Evolutionary conservation across 2,888 invertebrate genomes (phyloP).

Genomic region (Cacoxenus indagator): DNA sequence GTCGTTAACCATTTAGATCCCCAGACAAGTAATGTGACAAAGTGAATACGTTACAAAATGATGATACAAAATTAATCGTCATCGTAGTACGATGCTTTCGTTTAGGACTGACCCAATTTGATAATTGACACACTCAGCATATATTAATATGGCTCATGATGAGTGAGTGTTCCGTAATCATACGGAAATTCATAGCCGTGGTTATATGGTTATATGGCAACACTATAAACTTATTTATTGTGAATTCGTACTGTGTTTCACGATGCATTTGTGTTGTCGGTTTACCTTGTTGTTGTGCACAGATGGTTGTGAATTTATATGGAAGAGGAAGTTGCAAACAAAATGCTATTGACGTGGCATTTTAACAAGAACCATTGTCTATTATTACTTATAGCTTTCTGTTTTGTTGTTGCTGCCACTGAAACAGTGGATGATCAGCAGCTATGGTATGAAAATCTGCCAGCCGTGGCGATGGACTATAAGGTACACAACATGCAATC

Average conservation of each 20-base stretch:
- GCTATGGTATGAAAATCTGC: slow-evolving; percentile 89
- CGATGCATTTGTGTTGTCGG: slow-evolving; percentile 4
- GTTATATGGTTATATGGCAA: background rate
- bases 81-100: no score
- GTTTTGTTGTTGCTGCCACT: slow-evolving; percentile 38
- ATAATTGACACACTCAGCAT: no score
- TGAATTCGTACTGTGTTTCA: no score
- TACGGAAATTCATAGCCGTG: no score
- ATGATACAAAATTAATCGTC: no score
- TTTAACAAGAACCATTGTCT: slow-evolving; percentile 27
- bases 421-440: slow-evolving; percentile 72
- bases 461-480: slow-evolving; percentile 95
- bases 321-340: slow-evolving; percentile 24
- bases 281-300: background rate
- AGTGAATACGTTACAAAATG: no score
- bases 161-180: no score
- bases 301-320: background rate
- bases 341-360: slow-evolving; percentile 69
- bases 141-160: no score
- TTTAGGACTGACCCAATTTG: no score
- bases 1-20: no score
- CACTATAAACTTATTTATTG: background rate
- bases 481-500: slow-evolving; percentile 76
- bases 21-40: no score
- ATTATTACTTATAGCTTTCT: slow-evolving; percentile 24